A percentile compares a stretch with the other conserved stretches of the same genome.
phyloP scores from a whole-genome alignment of 2,888 invertebrate species.

The Cheilosia vernalis region DNA sequence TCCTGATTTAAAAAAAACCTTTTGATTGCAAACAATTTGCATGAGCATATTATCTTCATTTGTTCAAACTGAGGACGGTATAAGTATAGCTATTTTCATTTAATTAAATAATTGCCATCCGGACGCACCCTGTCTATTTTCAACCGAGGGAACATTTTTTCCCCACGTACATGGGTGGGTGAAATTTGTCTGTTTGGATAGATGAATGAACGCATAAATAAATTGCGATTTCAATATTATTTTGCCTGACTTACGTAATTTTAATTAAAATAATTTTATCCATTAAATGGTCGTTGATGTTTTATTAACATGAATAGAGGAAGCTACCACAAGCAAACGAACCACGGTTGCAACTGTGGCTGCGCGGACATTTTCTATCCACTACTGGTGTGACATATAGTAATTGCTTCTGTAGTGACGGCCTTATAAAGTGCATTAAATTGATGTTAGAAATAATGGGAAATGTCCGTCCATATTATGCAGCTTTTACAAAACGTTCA shows the following conservation, averaged over 20 bases:
- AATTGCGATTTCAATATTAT: slow-evolving; percentile 61
- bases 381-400: neutral
- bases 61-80: neutral
- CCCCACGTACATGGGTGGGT: slow-evolving; percentile 14
- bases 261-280: slow-evolving; percentile 67
- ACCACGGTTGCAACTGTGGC: slow-evolving; percentile 3
- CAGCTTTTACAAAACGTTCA: neutral
- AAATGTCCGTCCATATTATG: neutral
- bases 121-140: slow-evolving; percentile 13
- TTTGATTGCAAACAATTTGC: too few relatives aligned
- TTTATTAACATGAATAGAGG: slow-evolving; percentile 54
- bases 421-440: neutral
- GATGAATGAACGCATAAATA: slow-evolving; percentile 61
- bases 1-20: too few relatives aligned
- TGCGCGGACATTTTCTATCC: neutral
- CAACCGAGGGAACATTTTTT: neutral
- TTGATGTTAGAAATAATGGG: slow-evolving; percentile 18
- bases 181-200: slow-evolving; percentile 50
- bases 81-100: neutral
- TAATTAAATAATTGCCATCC: neutral
- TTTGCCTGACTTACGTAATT: slow-evolving; percentile 55
- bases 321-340: neutral
- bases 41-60: too few relatives aligned
- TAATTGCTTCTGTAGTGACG: neutral
- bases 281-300: slow-evolving; percentile 58